These are phyloP conservation scores for Pyrocoelia pectoralis DNA, from an alignment of 2,888 invertebrate genomes.

Conservation along the genomic window DNA sequence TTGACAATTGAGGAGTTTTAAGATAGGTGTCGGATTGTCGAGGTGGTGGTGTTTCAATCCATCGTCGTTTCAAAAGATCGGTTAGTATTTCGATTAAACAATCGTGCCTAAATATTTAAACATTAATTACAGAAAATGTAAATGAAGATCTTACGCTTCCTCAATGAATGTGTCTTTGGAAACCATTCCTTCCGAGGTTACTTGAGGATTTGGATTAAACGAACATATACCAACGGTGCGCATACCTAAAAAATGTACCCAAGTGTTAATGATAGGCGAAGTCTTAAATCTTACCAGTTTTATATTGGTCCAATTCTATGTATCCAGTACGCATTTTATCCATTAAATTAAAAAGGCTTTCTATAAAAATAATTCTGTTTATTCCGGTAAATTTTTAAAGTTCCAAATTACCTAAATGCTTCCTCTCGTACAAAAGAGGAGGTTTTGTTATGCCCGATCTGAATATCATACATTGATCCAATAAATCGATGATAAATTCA, in stretches of 20 bases:
- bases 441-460: conserved; percentile 59
- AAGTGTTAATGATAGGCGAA: too few species aligned
- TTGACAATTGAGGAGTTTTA: conserved; percentile 18
- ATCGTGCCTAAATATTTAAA: conserved; percentile 17
- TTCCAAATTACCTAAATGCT: conserved; percentile 53
- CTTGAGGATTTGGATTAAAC: conserved; percentile 49
- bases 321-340: conserved; percentile 54
- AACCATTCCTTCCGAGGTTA: conserved; percentile 47
- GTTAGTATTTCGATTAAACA: conserved; percentile 17
- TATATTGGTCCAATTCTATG: conserved; percentile 52
- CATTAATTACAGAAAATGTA: background rate
- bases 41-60: background rate
- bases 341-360: conserved; percentile 55
- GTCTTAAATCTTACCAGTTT: conserved; percentile 42
- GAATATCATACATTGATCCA: conserved; percentile 60
- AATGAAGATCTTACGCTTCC: conserved; percentile 48
- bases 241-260: conserved; percentile 47
- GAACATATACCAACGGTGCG: conserved; percentile 53
- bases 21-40: background rate
- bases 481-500: conserved; percentile 56
- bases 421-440: conserved; percentile 58
- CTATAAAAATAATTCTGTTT: conserved; percentile 36
- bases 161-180: conserved; percentile 51
- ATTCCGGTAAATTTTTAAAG: too few species aligned
- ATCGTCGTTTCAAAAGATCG: conserved; percentile 25